Conservation (phyloP, 2,113 vertebrate genomes). For the Tyrannus savana region DNA sequence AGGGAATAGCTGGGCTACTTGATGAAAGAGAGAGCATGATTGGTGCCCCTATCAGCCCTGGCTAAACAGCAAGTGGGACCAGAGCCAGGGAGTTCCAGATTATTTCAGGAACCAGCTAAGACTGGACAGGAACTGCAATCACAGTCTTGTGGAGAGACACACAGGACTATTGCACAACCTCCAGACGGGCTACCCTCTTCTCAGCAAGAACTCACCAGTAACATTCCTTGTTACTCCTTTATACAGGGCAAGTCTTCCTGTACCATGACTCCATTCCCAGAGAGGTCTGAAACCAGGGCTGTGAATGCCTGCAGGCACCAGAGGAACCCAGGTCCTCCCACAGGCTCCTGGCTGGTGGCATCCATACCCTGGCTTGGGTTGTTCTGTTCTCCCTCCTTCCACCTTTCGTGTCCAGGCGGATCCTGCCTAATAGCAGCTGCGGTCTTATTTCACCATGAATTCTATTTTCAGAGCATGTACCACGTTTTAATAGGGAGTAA, state of each 20-base stretch:
- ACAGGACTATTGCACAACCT: background rate
- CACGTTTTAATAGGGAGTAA: background rate
- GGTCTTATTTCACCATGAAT: background rate
- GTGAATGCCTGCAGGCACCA: background rate
- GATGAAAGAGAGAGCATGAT: background rate
- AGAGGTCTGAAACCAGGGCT: background rate
- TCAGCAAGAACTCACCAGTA: background rate
- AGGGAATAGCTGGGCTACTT: background rate
- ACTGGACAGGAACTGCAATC: background rate
- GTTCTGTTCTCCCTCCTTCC: background rate
- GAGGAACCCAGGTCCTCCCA: background rate
- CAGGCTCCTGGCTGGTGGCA: background rate
- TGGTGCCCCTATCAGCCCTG: background rate
- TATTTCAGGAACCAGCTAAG: background rate
- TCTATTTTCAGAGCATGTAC: background rate
- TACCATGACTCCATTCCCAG: background rate
- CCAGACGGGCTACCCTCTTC: background rate
- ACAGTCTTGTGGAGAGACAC: fast-evolving
- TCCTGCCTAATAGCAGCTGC: background rate
- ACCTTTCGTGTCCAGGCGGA: background rate
- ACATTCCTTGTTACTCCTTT: background rate
- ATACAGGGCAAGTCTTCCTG: background rate
- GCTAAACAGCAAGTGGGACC: background rate
- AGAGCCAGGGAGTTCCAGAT: background rate
- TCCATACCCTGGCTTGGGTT: background rate